Evolutionary conservation across 1,140 invertebrate genomes (phyloP), one percentile per base, ranked within the genome.

Genomic region (Eriosoma lanigerum): DNA sequence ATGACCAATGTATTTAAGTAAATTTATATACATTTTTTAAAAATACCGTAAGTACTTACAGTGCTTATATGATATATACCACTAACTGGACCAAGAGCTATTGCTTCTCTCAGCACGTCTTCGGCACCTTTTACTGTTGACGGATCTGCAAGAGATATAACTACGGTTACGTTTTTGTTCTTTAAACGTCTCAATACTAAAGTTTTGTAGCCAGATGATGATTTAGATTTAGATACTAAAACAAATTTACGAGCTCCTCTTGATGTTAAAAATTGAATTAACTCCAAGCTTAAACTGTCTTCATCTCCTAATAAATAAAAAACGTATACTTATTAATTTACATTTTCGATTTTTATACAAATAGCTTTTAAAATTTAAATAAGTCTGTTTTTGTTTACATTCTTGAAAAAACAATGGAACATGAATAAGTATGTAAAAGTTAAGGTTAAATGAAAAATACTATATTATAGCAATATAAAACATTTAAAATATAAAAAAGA

Each of bases 271-370:
- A 96, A 98, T 81, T 96, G 89, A n/a, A 92, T 90, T 73, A 99
- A 86, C 87, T 98, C 97, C 96, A 86, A 98, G 96, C n/a, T 96
- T 96, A 81, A 96, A 96, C 0, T 98, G 88, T 83, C 96, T 96
- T 72, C 96, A 91, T 82, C 90, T n/a, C 72, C 72, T 81, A 72
- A 56, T 38, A 38, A 4, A 38, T 4, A 38, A 38, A 38, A 38
- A 4, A 38, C 8, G 8, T 4, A 4, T 38, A 38, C 3, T 8
- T 38, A 4, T 38, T 38, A 38, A 38, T 38, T 4, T 38, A 4
- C 8, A 38, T 38, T 38, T 38, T 8, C 8, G 32, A 38, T 38
- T 4, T 38, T 32, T 48, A 8, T 10, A 26, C 13, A 50, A 26
- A 75, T 8, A n/a, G n/a, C n/a, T n/a, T n/a, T n/a, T n/a, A n/a